Evolutionary conservation across 2,113 vertebrate species (phyloP).

Genomic region (Neodon shergylaensis): DNA sequence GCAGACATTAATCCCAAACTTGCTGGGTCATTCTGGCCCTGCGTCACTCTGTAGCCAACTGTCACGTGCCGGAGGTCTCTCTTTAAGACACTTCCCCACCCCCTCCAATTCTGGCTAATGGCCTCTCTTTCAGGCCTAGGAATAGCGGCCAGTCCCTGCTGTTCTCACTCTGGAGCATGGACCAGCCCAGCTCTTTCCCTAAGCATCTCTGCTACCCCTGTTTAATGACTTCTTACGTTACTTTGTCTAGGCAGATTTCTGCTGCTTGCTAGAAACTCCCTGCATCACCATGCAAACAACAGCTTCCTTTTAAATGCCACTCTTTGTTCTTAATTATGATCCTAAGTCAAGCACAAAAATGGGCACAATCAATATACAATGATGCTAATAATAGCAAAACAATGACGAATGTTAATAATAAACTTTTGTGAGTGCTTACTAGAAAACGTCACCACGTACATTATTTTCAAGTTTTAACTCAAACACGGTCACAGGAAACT

Average conservation of each 20-base stretch:
- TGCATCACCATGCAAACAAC: not conserved
- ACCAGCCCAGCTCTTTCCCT: not conserved
- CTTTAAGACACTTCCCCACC: not conserved
- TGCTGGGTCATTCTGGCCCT: not conserved
- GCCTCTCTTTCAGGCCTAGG: too few species aligned
- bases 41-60: not conserved
- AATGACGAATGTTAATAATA: not conserved
- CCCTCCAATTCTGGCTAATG: not conserved
- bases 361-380: not conserved
- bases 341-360: not conserved
- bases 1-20: not conserved
- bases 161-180: not conserved
- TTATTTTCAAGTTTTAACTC: not conserved
- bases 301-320: not conserved
- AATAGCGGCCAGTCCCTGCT: not conserved
- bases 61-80: not conserved
- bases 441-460: not conserved
- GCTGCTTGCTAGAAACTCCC: not conserved
- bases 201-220: not conserved
- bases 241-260: not conserved
- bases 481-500: not conserved
- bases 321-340: slow-evolving; percentile 35
- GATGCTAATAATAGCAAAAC: not conserved
- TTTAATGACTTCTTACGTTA: not conserved
- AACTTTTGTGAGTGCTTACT: not conserved